These are phyloP conservation scores for Epicauta chinensis DNA, from an alignment of 1,140 invertebrate genomes.

Conservation along the genomic window DNA sequence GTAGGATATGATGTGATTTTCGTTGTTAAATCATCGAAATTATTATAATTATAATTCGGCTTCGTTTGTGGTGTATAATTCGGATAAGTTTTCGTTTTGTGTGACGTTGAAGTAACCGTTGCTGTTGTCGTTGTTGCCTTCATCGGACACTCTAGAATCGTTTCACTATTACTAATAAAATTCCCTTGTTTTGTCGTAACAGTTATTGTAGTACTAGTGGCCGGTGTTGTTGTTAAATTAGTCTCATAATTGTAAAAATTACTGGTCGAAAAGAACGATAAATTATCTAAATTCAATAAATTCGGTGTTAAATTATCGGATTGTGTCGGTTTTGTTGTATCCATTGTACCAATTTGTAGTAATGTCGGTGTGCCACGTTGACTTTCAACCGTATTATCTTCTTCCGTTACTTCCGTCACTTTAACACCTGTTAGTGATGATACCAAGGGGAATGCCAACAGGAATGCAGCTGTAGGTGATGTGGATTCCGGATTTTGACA, in stretches of 20 bases:
- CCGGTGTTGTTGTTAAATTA: conserved; percentile 6
- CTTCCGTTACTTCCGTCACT: conserved; percentile 52
- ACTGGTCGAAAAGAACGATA: conserved; percentile 36
- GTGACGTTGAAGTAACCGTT: neutral
- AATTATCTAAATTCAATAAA: conserved; percentile 38
- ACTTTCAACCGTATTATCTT: conserved; percentile 49
- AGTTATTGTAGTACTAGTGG: conserved; percentile 3
- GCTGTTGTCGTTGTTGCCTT: neutral
- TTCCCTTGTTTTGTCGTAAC: neutral
- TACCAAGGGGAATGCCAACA: conserved; percentile 68
- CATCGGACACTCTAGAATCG: neutral
- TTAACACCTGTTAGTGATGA: conserved; percentile 49
- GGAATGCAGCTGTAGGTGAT: conserved; percentile 69
- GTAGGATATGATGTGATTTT: conserved; percentile 12
- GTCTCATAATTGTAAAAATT: conserved; percentile 29
- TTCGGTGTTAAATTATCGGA: conserved; percentile 34
- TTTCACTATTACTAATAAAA: neutral
- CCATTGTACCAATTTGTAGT: conserved; percentile 56
- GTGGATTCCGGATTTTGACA: conserved; percentile 60
- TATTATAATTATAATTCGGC: neutral
- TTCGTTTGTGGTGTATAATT: too few relatives aligned
- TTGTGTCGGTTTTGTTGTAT: conserved; percentile 45
- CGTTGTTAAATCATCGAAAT: neutral
- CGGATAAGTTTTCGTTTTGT: neutral
- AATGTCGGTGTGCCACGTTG: conserved; percentile 50